A percentile compares a stretch with the other conserved stretches of the same genome.
These are phyloP conservation scores for Harlomillsia oculata DNA, from an alignment of 1,140 invertebrate genomes.

Conservation along the genomic window DNA sequence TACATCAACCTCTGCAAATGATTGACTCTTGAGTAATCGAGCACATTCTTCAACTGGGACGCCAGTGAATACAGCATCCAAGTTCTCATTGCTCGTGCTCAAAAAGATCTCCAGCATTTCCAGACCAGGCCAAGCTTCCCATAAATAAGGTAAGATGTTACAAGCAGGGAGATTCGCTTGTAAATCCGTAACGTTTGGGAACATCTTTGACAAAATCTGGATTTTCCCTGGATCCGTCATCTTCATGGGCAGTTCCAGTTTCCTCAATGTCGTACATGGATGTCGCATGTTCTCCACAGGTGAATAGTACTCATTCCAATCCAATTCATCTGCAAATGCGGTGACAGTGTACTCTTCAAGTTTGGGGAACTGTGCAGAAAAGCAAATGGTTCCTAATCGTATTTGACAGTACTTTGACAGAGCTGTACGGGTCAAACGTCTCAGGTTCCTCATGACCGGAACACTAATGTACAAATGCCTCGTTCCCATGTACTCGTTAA, in stretches of 20 bases:
- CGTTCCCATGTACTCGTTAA: constrained; percentile 11
- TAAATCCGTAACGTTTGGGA: constrained; percentile 8
- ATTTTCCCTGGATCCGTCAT: constrained; percentile 3
- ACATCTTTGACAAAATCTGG: constrained; percentile 7
- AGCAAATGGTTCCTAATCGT: constrained; percentile 16
- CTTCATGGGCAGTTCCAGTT: constrained; percentile 16
- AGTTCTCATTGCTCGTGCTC: constrained; percentile 9
- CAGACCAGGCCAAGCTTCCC: constrained; percentile 11
- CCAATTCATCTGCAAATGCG: constrained; percentile 18
- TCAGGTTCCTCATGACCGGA: constrained; percentile 11
- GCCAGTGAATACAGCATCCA: constrained; percentile 20
- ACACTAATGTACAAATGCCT: constrained; percentile 11
- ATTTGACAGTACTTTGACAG: constrained; percentile 7
- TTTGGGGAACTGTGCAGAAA: constrained; percentile 5
- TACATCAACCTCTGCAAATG: constrained; percentile 9
- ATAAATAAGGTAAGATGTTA: constrained; percentile 10
- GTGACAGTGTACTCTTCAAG: constrained; percentile 10
- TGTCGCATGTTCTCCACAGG: constrained; percentile 1
- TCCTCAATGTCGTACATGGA: constrained; percentile 12
- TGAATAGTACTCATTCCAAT: constrained; percentile 22
- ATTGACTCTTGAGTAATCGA: not conserved
- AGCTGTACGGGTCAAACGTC: constrained; percentile 7
- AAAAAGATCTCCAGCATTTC: constrained; percentile 9
- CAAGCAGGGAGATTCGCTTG: constrained; percentile 5
- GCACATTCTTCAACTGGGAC: constrained; percentile 6